A percentile compares a stretch with the other conserved stretches of the same genome.
phyloP scores from a whole-genome alignment of 2,888 invertebrate species.

The Atethmia centrago region DNA sequence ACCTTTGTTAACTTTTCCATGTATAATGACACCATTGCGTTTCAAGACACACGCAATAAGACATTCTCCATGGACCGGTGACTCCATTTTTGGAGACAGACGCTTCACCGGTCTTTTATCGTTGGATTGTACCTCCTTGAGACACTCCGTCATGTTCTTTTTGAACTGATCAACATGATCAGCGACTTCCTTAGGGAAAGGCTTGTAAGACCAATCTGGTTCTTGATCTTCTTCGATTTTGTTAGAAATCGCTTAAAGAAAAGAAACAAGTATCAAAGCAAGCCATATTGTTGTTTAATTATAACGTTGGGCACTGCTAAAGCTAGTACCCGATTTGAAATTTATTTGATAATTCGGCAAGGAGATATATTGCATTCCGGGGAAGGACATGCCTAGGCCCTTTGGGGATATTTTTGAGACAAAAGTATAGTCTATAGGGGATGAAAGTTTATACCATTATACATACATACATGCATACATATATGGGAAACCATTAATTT shows the following conservation, averaged over 20 bases:
- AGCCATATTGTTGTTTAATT: background rate
- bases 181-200: conserved; percentile 78
- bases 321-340: background rate
- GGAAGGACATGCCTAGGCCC: too few species aligned
- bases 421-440: too few species aligned
- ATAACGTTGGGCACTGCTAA: background rate
- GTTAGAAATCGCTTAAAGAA: conserved; percentile 48
- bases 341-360: too few species aligned
- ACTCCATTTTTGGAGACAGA: conserved; percentile 81
- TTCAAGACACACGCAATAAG: conserved; percentile 86
- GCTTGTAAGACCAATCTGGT: conserved; percentile 90
- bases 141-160: conserved; percentile 84
- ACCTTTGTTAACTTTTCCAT: conserved; percentile 86
- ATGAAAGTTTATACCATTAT: too few species aligned
- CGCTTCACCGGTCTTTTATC: conserved; percentile 78
- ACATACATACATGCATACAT: too few species aligned
- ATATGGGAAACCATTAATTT: too few species aligned
- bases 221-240: conserved; percentile 68
- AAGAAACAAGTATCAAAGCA: background rate
- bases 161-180: conserved; percentile 81
- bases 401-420: too few species aligned
- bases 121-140: conserved; percentile 82
- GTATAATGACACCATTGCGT: conserved; percentile 81
- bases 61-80: conserved; percentile 85
- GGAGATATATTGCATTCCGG: too few species aligned